Evolutionary conservation across 1,140 invertebrate species (phyloP).

Genomic region (Aradophagus sp.): DNA sequence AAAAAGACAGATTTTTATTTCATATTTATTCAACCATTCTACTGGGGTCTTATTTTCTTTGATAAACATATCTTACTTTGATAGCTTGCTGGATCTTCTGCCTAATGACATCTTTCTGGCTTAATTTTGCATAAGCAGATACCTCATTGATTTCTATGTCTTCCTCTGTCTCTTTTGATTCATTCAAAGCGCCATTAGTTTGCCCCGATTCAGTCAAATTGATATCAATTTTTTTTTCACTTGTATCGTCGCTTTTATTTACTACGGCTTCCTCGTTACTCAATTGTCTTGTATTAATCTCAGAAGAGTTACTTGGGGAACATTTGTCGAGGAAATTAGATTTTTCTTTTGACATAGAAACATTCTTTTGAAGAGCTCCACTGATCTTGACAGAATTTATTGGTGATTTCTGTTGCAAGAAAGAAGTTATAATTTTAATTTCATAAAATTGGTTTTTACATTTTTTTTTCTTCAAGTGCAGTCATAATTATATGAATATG

Average conservation of each 20-base stretch:
- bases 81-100: slow-evolving; percentile 58
- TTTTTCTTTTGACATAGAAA: too few species aligned
- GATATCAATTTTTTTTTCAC: slow-evolving; percentile 5
- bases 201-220: neutral
- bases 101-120: slow-evolving; percentile 39
- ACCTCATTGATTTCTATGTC: too few species aligned
- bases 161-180: slow-evolving; percentile 1
- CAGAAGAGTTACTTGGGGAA: too few species aligned
- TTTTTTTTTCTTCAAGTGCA: too few species aligned
- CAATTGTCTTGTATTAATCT: neutral
- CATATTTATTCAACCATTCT: slow-evolving; percentile 1
- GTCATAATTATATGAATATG: too few species aligned
- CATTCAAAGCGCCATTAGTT: slow-evolving; percentile 1
- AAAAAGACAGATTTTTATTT: neutral
- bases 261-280: neutral
- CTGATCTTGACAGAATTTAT: too few species aligned
- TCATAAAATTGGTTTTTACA: too few species aligned
- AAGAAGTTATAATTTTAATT: too few species aligned
- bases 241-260: neutral
- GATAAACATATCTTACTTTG: slow-evolving; percentile 38
- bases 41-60: neutral
- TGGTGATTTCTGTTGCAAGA: too few species aligned
- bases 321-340: too few species aligned
- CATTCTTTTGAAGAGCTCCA: too few species aligned
- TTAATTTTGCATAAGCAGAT: neutral